These are phyloP conservation scores for Siniperca chuatsi DNA, from an alignment of 2,113 vertebrate species.

Conservation along the genomic window DNA sequence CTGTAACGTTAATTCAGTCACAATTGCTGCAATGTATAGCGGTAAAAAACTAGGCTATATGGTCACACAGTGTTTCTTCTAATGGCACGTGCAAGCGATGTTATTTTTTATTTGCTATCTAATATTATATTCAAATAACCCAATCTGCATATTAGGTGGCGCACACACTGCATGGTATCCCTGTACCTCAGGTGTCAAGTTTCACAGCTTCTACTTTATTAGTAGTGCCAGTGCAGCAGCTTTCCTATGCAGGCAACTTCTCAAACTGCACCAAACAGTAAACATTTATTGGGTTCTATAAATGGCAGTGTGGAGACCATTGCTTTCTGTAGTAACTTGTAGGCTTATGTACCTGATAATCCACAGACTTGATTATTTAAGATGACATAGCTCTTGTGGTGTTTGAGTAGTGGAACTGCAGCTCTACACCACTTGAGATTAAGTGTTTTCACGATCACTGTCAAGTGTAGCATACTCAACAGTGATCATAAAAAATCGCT, in stretches of 20 bases:
- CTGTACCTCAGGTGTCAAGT: conserved; percentile 19
- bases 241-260: not conserved
- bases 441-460: not conserved
- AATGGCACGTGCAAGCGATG: too few relatives aligned
- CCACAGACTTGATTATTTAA: not conserved
- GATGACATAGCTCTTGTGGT: not conserved
- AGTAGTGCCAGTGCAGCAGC: conserved; percentile 7
- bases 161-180: too few relatives aligned
- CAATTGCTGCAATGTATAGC: too few relatives aligned
- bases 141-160: not conserved
- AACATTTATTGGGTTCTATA: not conserved
- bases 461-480: not conserved
- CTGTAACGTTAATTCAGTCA: not conserved
- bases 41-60: not conserved
- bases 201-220: conserved; percentile 15
- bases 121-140: not conserved
- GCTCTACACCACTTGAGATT: not conserved
- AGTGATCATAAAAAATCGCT: not conserved
- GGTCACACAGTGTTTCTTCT: too few relatives aligned
- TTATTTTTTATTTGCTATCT: not conserved
- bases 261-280: conserved; percentile 1
- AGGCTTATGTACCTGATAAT: not conserved
- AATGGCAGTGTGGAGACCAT: not conserved
- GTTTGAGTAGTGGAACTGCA: not conserved
- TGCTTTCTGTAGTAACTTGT: not conserved